Conservation (phyloP, 2,797 vertebrate species). For the Coranthus polyacanthus region DNA sequence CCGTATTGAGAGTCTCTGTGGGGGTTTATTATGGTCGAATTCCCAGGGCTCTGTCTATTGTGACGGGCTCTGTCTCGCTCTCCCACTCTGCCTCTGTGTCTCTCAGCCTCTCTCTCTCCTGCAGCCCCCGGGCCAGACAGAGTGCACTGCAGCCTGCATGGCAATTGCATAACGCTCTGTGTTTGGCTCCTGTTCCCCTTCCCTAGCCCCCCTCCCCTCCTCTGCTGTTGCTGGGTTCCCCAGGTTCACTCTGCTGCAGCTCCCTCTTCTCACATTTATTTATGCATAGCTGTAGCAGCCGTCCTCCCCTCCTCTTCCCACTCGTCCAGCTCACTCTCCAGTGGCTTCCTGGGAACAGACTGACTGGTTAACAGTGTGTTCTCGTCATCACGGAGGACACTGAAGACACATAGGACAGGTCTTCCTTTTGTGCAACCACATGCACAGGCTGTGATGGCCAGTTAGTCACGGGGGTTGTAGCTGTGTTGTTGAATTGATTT, state of each 20-base stretch:
- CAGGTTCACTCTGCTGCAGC: conserved; percentile 73
- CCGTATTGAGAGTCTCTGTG: conserved; percentile 49
- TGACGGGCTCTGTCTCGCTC: conserved; percentile 60
- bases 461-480: conserved; percentile 23
- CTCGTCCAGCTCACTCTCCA: conserved; percentile 12
- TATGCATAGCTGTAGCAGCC: conserved; percentile 48
- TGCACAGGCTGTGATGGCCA: conserved; percentile 10
- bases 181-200: conserved; percentile 45
- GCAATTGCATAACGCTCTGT: conserved; percentile 80
- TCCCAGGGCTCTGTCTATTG: conserved; percentile 65
- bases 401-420: conserved; percentile 11
- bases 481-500: conserved; percentile 10
- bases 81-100: conserved; percentile 22
- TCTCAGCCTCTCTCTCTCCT: conserved; percentile 10
- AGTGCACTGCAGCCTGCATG: conserved; percentile 77
- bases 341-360: conserved; percentile 51
- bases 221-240: conserved; percentile 75
- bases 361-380: conserved; percentile 36
- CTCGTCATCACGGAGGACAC: conserved; percentile 15
- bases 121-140: conserved; percentile 69
- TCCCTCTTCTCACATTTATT: conserved; percentile 50
- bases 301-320: neutral
- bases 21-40: conserved; percentile 72
- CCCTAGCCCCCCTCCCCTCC: neutral
- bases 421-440: conserved; percentile 20